Conservation (phyloP, 2,888 invertebrate species). For the Tetragonula carbonaria region DNA sequence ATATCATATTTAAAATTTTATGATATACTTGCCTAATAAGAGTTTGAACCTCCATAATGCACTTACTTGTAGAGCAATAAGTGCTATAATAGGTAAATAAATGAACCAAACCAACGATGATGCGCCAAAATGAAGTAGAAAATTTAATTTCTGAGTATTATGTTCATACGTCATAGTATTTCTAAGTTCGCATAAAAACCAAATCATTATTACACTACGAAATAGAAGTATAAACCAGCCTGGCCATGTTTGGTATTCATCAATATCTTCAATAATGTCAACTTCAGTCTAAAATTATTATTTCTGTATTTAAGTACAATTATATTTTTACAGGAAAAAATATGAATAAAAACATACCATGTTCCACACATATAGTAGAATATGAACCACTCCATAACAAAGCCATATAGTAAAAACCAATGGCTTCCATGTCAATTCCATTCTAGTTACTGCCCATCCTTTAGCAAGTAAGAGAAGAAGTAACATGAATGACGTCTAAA, state of each 20-base stretch:
- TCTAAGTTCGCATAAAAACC: slow-evolving; percentile 93
- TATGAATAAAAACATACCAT: slow-evolving; percentile 87
- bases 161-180: slow-evolving; percentile 92
- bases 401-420: slow-evolving; percentile 95
- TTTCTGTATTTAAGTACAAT: slow-evolving; percentile 22
- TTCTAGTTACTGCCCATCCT: slow-evolving; percentile 97
- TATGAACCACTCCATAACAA: slow-evolving; percentile 95
- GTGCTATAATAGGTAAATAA: slow-evolving; percentile 96
- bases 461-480: slow-evolving; percentile 95
- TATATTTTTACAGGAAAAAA: background rate
- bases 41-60: slow-evolving; percentile 98
- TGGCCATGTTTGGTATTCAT: slow-evolving; percentile 99
- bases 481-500: slow-evolving; percentile 96
- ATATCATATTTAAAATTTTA: slow-evolving; percentile 3
- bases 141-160: slow-evolving; percentile 93
- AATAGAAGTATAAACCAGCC: slow-evolving; percentile 97
- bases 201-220: slow-evolving; percentile 93
- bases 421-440: slow-evolving; percentile 94
- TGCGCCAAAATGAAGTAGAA: slow-evolving; percentile 98
- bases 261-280: slow-evolving; percentile 97
- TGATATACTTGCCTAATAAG: slow-evolving; percentile 89
- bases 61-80: slow-evolving; percentile 96
- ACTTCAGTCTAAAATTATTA: slow-evolving; percentile 92
- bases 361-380: slow-evolving; percentile 97
- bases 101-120: slow-evolving; percentile 99